Evolutionary conservation across 2,888 invertebrate genomes (phyloP).

Genomic region (Beris morrisii): DNA sequence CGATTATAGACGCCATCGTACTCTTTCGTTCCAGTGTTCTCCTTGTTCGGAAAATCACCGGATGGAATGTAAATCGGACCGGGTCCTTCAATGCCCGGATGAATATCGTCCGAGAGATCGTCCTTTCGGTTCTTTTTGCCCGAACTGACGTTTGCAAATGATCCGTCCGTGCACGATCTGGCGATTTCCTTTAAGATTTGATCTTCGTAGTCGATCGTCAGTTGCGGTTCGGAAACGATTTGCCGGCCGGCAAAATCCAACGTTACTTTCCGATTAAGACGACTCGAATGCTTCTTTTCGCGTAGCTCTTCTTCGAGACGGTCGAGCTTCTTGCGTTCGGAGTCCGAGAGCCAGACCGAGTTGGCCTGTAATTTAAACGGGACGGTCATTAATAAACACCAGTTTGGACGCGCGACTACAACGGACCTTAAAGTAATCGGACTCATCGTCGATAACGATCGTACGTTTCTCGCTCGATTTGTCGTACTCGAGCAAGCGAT

Average conservation of each 20-base stretch:
- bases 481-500: conserved; percentile 83
- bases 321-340: conserved; percentile 68
- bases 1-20: conserved; percentile 55
- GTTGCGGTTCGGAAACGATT: conserved; percentile 58
- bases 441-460: conserved; percentile 76
- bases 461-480: conserved; percentile 66
- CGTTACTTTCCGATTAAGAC: conserved; percentile 68
- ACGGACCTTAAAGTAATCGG: conserved; percentile 78
- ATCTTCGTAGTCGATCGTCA: conserved; percentile 53
- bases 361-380: conserved; percentile 55
- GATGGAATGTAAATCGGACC: conserved; percentile 36
- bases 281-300: conserved; percentile 69
- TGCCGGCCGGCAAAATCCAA: conserved; percentile 75
- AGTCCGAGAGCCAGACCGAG: conserved; percentile 78
- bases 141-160: conserved; percentile 44
- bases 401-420: background rate
- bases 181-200: conserved; percentile 54
- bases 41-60: conserved; percentile 29
- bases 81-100: conserved; percentile 46
- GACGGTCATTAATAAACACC: background rate
- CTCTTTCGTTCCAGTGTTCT: conserved; percentile 35
- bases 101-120: conserved; percentile 36
- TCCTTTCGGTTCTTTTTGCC: conserved; percentile 41
- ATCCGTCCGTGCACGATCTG: conserved; percentile 43
- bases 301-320: conserved; percentile 69